Evolutionary conservation across 2,888 invertebrate genomes (phyloP).

Genomic region (Teleogryllus oceanicus): DNA sequence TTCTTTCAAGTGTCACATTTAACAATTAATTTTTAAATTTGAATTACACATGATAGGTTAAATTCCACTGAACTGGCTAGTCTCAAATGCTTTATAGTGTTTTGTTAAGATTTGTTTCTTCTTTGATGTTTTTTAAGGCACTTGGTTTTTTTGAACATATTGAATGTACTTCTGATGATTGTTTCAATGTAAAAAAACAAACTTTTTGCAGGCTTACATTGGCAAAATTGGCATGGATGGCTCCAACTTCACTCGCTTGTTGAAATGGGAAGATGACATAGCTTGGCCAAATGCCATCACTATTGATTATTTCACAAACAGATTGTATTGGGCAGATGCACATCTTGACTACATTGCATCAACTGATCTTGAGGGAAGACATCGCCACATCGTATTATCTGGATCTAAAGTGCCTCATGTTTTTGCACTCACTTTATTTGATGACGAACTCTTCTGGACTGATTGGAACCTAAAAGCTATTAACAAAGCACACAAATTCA

Average conservation of each 20-base stretch:
- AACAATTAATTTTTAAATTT: too few relatives aligned
- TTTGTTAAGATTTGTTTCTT: too few relatives aligned
- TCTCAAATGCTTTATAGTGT: too few relatives aligned
- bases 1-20: too few relatives aligned
- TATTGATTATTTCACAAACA: constrained; percentile 92
- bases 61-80: too few relatives aligned
- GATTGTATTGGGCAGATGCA: constrained; percentile 97
- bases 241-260: constrained; percentile 78
- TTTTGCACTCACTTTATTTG: constrained; percentile 90
- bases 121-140: too few relatives aligned
- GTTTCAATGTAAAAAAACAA: too few relatives aligned
- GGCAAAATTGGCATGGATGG: constrained; percentile 98
- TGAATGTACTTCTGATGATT: background rate
- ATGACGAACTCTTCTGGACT: constrained; percentile 92
- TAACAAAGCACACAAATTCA: constrained; percentile 87
- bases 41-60: too few relatives aligned
- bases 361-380: constrained; percentile 86
- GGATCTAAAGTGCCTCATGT: constrained; percentile 87
- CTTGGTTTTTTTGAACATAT: background rate
- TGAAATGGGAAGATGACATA: constrained; percentile 89
- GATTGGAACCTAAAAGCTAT: constrained; percentile 98
- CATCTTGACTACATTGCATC: constrained; percentile 96
- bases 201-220: constrained; percentile 75
- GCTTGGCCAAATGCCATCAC: constrained; percentile 99
- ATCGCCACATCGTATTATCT: constrained; percentile 76